Evolutionary conservation across 1,140 invertebrate species (phyloP).

Genomic region (Paralvinella palmiformis): DNA sequence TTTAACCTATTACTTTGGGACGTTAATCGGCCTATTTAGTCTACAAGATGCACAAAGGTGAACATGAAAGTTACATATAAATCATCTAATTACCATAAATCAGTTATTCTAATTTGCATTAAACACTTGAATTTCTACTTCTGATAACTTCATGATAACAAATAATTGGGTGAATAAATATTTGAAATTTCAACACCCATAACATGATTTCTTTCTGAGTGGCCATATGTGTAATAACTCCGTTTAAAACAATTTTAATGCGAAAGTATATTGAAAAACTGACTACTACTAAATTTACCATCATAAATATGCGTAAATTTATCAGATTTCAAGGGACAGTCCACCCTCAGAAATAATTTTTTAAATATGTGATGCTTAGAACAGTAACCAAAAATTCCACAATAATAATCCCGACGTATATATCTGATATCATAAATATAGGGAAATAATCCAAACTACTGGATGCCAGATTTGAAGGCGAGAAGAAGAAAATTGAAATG

Average conservation of each 20-base stretch:
- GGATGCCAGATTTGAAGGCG: too few relatives aligned
- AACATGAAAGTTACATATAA: too few relatives aligned
- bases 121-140: not conserved
- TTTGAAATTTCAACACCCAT: not conserved
- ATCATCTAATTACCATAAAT: not conserved
- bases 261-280: not conserved
- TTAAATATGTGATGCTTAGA: too few relatives aligned
- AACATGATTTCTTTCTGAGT: not conserved
- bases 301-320: not conserved
- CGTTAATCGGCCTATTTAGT: too few relatives aligned
- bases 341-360: too few relatives aligned
- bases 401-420: too few relatives aligned
- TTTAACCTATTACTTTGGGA: not conserved
- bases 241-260: not conserved
- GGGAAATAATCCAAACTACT: too few relatives aligned
- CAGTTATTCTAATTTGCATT: not conserved
- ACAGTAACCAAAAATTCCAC: too few relatives aligned
- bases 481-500: too few relatives aligned
- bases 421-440: too few relatives aligned
- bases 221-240: not conserved
- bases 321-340: not conserved
- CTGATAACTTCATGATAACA: not conserved
- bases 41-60: too few relatives aligned
- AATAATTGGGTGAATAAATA: not conserved
- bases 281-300: not conserved